Base-by-base conservation (phyloP, 2,113 vertebrate species). In the Leucopternis melanops region DNA sequence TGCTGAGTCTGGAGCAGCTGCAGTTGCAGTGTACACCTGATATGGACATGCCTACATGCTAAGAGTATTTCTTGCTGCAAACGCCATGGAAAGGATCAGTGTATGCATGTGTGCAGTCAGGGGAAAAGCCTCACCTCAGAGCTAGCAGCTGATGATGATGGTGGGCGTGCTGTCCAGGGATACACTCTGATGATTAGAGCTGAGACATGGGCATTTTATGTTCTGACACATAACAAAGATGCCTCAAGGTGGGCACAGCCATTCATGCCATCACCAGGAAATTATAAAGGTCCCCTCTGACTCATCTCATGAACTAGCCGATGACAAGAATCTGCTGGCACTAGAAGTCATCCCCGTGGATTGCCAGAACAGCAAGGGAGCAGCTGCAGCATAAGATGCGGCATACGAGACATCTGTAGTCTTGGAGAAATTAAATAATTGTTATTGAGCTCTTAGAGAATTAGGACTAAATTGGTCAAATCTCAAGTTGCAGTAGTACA, bases 81-180 rank as follows among this genome's bases (percentile, higher is more conserved):
- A 19, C 1, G 0, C 21, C 14, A 1, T 8, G 38, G 61, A 6
- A 27, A 22, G 55, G 61, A 2, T 54, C 10, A 0, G 17, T 5
- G 27, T 9, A 2, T 23, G 10, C 10, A 1, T 7, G 18, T 40
- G 44, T 25, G 36, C 32, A 23, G 47, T 5, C 13, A 2, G 57
- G 45, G 49, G 58, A 29, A 4, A 8, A 38, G 52, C 65, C 40
- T 19, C 1, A 6, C 49, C 44, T 31, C 23, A 1, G 47, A 57
- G 59, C 63, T 23, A 5, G 74, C 49, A 34, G 44, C 19, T 42
- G 55, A 0, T 25, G 50, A 2, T 7, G 63, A 1, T 15, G 20
- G 13, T 58, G 69, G 74, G 29, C 40, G 34, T 4, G 18, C 58
- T 81, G 58, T 12, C 25, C 52, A 16, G 71, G 59, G 49, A 8